phyloP scores from a whole-genome alignment of 2,797 vertebrate genomes.

The Graptemys geographica region DNA sequence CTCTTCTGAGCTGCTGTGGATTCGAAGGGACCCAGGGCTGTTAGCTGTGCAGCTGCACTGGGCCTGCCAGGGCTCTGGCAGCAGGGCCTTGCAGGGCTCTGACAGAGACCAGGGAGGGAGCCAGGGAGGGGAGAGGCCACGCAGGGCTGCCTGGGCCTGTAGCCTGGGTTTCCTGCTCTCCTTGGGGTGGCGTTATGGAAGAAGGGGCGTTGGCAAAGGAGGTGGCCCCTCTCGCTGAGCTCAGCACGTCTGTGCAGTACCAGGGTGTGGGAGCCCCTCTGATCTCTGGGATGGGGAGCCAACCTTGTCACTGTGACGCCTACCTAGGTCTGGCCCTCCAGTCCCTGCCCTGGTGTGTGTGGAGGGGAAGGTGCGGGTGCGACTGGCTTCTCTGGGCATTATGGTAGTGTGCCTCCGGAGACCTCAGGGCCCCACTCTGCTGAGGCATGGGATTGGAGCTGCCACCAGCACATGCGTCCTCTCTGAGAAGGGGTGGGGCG shows the following conservation, averaged over 20 bases:
- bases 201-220: background rate
- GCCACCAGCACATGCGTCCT: background rate
- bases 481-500: too few relatives aligned
- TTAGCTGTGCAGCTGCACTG: background rate
- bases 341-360: too few relatives aligned
- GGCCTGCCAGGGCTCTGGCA: background rate
- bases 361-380: background rate
- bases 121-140: background rate
- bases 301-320: too few relatives aligned
- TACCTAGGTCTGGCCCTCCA: too few relatives aligned
- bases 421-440: fast-evolving
- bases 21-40: background rate
- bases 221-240: background rate
- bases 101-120: background rate
- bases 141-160: too few relatives aligned
- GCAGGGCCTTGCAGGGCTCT: background rate
- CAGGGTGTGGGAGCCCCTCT: background rate
- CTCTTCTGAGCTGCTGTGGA: background rate
- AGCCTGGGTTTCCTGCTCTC: too few relatives aligned
- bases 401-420: too few relatives aligned
- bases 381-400: background rate
- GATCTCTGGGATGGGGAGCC: background rate
- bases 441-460: fast-evolving
- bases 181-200: background rate
- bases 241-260: background rate